These are phyloP conservation scores for Pseudanteris insignis DNA, from an alignment of 2,888 invertebrate species.

Conservation along the genomic window DNA sequence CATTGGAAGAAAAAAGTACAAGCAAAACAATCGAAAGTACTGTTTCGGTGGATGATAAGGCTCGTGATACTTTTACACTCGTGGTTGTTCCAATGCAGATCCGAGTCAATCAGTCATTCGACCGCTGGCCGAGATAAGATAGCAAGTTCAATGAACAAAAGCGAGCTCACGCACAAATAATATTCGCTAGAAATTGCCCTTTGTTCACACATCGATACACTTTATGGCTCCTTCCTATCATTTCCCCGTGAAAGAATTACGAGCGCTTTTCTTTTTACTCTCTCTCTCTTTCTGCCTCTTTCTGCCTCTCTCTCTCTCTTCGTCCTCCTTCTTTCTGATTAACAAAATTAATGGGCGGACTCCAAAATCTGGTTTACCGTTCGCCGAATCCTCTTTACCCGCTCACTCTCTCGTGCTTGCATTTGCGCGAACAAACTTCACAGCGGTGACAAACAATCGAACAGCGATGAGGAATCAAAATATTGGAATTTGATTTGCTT, in stretches of 20 bases:
- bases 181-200: conserved; percentile 7
- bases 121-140: conserved; percentile 30
- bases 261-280: too few species aligned
- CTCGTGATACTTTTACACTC: neutral
- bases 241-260: neutral
- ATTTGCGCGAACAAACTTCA: too few species aligned
- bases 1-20: neutral
- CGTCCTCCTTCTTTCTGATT: neutral
- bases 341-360: conserved; percentile 1
- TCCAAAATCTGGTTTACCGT: too few species aligned
- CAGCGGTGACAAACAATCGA: too few species aligned
- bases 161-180: conserved; percentile 4
- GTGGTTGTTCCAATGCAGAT: conserved; percentile 34
- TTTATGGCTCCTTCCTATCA: conserved; percentile 8
- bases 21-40: neutral
- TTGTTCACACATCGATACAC: conserved; percentile 4
- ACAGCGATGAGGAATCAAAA: conserved; percentile 2
- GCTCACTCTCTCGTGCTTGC: too few species aligned
- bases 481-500: too few species aligned
- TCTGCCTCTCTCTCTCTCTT: too few species aligned
- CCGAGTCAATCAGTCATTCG: conserved; percentile 45
- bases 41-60: conserved; percentile 5
- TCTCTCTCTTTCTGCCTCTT: too few species aligned
- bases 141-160: conserved; percentile 16
- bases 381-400: too few species aligned